Conservation (phyloP, 2,888 invertebrate genomes). For the Agrochola macilenta region DNA sequence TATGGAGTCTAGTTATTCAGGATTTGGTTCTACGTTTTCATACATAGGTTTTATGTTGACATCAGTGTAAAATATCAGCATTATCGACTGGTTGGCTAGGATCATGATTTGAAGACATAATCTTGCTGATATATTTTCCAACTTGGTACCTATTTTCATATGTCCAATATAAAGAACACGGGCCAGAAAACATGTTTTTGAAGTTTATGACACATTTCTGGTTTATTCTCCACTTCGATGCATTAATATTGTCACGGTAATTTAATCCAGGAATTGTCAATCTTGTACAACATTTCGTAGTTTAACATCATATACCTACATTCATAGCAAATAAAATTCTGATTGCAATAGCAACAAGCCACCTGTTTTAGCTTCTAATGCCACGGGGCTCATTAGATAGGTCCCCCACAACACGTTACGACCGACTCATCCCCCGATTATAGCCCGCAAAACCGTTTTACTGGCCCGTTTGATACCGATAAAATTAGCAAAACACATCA, state of each 20-base stretch:
- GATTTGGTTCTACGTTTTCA: not conserved
- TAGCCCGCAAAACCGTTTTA: slow-evolving; percentile 64
- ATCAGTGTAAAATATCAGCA: not conserved
- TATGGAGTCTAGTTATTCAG: not conserved
- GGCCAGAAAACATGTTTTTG: not conserved
- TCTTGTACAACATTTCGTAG: not conserved
- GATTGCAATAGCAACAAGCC: slow-evolving; percentile 1
- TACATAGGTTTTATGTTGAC: not conserved
- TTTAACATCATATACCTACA: not conserved
- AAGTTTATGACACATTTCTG: not conserved
- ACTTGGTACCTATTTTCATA: not conserved
- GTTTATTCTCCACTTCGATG: not conserved
- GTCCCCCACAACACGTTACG: slow-evolving; percentile 54
- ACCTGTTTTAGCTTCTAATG: slow-evolving; percentile 37
- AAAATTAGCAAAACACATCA: slow-evolving; percentile 66
- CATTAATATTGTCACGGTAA: not conserved
- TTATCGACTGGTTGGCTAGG: not conserved
- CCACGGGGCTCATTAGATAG: slow-evolving; percentile 49
- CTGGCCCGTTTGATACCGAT: slow-evolving; percentile 56
- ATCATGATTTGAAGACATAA: no score
- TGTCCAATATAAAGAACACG: not conserved
- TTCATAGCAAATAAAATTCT: no score
- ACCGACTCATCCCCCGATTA: slow-evolving; percentile 58
- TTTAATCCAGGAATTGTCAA: not conserved
- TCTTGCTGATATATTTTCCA: not conserved